Evolutionary conservation across 2,888 invertebrate genomes (phyloP).

Genomic region (Leucophenga montana): DNA sequence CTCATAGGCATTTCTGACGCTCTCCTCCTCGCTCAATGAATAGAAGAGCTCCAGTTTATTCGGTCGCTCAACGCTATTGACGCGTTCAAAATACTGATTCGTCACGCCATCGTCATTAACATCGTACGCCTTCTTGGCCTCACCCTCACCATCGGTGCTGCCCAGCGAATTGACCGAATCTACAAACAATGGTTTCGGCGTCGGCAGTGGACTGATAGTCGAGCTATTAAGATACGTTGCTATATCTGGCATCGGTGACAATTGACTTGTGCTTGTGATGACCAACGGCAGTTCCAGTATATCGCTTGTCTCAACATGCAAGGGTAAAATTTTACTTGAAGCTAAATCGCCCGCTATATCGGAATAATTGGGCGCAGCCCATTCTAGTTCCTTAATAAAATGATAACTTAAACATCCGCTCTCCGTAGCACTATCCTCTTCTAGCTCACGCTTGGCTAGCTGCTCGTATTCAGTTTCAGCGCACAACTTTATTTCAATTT

Average conservation of each 20-base stretch:
- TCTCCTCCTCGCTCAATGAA: conserved; percentile 64
- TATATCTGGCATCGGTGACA: conserved; percentile 65
- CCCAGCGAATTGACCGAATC: conserved; percentile 54
- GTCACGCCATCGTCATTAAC: conserved; percentile 71
- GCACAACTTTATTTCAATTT: conserved; percentile 21
- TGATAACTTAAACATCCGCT: conserved; percentile 57
- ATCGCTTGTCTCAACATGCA: conserved; percentile 43
- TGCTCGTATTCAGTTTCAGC: background rate
- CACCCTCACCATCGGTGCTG: conserved; percentile 36
- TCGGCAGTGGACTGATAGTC: conserved; percentile 59
- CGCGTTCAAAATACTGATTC: conserved; percentile 72
- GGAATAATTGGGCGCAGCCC: conserved; percentile 49
- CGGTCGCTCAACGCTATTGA: conserved; percentile 71
- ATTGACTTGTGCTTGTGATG: conserved; percentile 62
- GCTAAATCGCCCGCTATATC: conserved; percentile 47
- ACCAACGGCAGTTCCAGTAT: conserved; percentile 35
- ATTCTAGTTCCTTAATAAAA: conserved; percentile 45
- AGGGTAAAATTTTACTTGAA: conserved; percentile 40
- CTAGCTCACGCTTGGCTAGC: conserved; percentile 42
- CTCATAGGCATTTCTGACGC: conserved; percentile 50
- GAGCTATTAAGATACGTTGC: conserved; percentile 50
- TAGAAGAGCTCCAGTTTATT: conserved; percentile 67
- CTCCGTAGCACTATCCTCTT: conserved; percentile 64
- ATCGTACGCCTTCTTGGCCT: conserved; percentile 53
- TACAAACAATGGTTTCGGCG: conserved; percentile 53